phyloP scores from a whole-genome alignment of 2,113 vertebrate genomes.

The Aegotheles bennettii region DNA sequence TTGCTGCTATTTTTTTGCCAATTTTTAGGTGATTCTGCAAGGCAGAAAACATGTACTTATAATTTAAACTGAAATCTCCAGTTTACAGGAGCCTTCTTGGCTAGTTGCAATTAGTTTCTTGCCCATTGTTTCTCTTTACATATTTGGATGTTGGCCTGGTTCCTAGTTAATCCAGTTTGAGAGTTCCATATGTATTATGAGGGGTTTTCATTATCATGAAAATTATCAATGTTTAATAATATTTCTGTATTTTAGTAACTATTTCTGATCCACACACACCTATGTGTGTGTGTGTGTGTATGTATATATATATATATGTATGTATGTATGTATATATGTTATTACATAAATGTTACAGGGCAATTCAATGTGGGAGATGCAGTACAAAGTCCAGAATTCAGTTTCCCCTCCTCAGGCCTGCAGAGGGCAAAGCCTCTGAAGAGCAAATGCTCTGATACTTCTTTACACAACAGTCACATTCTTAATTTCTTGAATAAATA shows the following conservation, averaged over 20 bases:
- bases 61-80: not conserved
- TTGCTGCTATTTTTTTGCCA: too few species aligned
- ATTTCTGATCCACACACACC: not conserved
- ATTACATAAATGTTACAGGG: not conserved
- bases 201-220: not conserved
- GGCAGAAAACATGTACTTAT: not conserved
- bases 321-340: not conserved
- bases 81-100: not conserved
- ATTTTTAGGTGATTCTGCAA: too few species aligned
- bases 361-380: accelerated
- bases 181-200: not conserved
- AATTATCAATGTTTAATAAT: not conserved
- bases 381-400: not conserved
- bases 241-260: not conserved
- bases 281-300: too few species aligned
- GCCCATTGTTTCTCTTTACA: not conserved
- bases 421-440: not conserved
- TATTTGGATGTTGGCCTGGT: not conserved
- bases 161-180: not conserved
- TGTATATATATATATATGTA: accelerated
- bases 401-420: not conserved
- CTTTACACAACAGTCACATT: not conserved
- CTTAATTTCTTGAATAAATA: not conserved
- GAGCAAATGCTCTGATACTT: not conserved
- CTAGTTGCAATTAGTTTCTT: not conserved